Evolutionary conservation across 2,797 vertebrate genomes (phyloP), one percentile per base, ranked within the genome.

Genomic region (Cetoscarus ocellatus): DNA sequence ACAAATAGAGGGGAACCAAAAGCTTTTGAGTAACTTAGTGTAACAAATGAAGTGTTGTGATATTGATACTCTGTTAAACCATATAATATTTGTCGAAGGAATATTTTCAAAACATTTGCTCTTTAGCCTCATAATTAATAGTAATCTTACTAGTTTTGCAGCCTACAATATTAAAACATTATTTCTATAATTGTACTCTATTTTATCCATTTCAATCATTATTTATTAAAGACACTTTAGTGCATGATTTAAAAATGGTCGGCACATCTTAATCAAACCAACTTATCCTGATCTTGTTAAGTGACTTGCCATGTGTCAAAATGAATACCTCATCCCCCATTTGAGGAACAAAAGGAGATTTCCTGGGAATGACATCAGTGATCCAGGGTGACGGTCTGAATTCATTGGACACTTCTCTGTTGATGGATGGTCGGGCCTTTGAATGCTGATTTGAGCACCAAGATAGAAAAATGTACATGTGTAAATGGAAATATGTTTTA

Each of bases 291-390:
- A 38, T 11, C 12, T 3, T 27, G 47, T 18, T 1, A 38, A 11
- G n/a, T 5, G 12, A 12, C 43, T 5, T 6, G 12, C 36, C 5
- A 35, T 39, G 2, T 14, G 5, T 27, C 27, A 27, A 59, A 5
- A 7, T 6, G 42, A 92, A 78, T 78, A 99, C 98, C 96, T 99
- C 98, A 7, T 99, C 98, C 0, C 98, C 98, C 97, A 99, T 98
- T 73, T 99, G 98, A 50, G 98, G 98, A 73, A 99, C 97, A 84
- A 98, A 99, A 9, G 98, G 98, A 70, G 98, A 98, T 83, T 96
- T 97, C 67, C 96, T 93, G 60, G 98, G 98, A 78, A 96, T 89
- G n/a, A 97, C 96, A 59, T 99, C 97, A 0, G 97, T 99, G 87
- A 99, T 98, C 98, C 98, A 99, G 0, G 92, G 86, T 0, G 98